Evolutionary conservation across 2,797 vertebrate genomes (phyloP), one percentile per base, ranked within the genome.

Genomic region (Lepidocolaptes lacrymiger): DNA sequence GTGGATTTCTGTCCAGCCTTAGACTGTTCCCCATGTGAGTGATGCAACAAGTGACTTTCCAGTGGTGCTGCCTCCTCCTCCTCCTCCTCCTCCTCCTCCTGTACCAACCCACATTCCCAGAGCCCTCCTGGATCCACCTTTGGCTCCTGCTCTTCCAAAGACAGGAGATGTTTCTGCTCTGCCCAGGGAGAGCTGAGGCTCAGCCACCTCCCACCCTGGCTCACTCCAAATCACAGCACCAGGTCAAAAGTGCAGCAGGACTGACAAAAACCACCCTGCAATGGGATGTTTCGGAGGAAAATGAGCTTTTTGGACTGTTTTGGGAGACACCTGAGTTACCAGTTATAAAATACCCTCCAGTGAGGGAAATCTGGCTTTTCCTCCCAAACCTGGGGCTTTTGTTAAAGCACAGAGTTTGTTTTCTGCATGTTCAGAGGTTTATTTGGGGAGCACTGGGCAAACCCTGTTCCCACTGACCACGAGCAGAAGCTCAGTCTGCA

Each of bases 381-480:
- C 24, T 72, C 32, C 30, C 43, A 58, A 56, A 63, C 2, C 0
- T 19, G 11, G 12, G 41, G 17, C n/a, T 34, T 61, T 54, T 3
- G 1, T 26, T 30, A 49, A 44, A 44, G 20, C 9, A 23, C 23
- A 8, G 24, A 2, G 24, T 26, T 37, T 76, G 9, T 18, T 71
- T 85, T 21, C 32, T 44, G 7, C n/a, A 7, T 66, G 67, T 77
- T 77, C 30, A 27, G 17, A 52, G 18, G 5, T 7, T 27, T 22
- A 23, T 43, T 68, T 52, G 20, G 41, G 15, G n/a, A 67, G 23
- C 12, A 1, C 46, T 26, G 34, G 12, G n/a, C 36, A 26, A 9
- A 21, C 10, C 6, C 21, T 0, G 0, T 16, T 82, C 55, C 48
- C 30, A 22, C 3, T 49, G 46, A n/a, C 37, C 14, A 2, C 1